Percentiles rank a stretch among this genome's conserved stretches.
phyloP scores from a whole-genome alignment of 2,888 invertebrate genomes.

The Poecilobothrus nobilitatus region DNA sequence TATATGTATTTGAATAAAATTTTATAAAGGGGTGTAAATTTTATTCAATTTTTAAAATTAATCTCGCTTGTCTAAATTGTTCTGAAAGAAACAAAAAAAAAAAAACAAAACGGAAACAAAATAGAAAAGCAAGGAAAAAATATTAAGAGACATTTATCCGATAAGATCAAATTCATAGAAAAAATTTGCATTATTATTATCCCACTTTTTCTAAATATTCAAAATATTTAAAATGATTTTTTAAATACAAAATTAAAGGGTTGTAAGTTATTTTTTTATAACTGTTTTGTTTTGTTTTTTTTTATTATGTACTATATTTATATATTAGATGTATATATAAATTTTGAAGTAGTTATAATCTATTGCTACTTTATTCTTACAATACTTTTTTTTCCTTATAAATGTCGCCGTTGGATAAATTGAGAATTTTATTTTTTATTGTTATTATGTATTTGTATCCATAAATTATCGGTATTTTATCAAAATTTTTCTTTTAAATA shows the following conservation, averaged over 20 bases:
- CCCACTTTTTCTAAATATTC: background rate
- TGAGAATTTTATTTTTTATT: background rate
- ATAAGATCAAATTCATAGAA: conserved; percentile 1
- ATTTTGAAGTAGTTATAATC: too few species aligned
- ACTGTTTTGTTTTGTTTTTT: too few species aligned
- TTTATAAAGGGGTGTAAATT: background rate
- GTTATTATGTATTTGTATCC: background rate
- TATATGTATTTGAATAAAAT: background rate
- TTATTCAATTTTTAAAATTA: conserved; percentile 1
- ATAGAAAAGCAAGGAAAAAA: background rate
- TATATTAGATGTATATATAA: too few species aligned
- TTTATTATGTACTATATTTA: too few species aligned
- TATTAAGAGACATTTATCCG: background rate
- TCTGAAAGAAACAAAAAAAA: background rate
- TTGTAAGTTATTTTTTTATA: background rate
- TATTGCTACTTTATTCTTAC: too few species aligned
- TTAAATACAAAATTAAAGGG: background rate
- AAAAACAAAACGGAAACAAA: background rate
- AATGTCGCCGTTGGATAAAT: background rate
- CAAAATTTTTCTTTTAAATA: background rate
- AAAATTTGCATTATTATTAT: background rate
- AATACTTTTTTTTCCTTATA: too few species aligned
- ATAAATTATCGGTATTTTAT: background rate
- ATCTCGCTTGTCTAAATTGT: background rate
- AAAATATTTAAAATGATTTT: background rate